Conservation (phyloP, 2,113 vertebrate genomes). For the Cololabis saira region DNA sequence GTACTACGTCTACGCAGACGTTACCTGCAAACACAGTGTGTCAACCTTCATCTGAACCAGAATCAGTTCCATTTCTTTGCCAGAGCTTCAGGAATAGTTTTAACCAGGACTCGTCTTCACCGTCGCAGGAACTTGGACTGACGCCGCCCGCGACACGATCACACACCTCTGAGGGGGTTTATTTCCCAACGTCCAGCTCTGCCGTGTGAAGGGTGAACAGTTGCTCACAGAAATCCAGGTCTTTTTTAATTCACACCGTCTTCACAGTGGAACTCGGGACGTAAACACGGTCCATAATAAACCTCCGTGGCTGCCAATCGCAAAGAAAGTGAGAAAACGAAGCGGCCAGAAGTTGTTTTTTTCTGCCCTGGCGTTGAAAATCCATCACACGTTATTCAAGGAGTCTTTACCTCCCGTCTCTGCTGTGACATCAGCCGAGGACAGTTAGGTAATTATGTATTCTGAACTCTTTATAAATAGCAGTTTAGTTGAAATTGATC, state of each 20-base stretch:
- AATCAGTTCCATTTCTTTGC: neutral
- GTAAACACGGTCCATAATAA: neutral
- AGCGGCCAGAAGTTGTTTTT: neutral
- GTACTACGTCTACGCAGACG: too few relatives aligned
- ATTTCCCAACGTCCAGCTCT: slow-evolving; percentile 2
- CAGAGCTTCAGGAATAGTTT: neutral
- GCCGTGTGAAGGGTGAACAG: slow-evolving; percentile 11
- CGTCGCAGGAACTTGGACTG: slow-evolving; percentile 18
- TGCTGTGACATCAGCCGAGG: too few relatives aligned
- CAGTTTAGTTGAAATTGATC: too few relatives aligned
- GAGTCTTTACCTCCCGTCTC: too few relatives aligned
- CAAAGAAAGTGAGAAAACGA: neutral
- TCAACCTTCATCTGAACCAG: slow-evolving; percentile 18
- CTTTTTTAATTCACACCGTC: slow-evolving; percentile 4
- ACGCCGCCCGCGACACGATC: slow-evolving; percentile 12
- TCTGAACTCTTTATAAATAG: too few relatives aligned
- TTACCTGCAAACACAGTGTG: too few relatives aligned
- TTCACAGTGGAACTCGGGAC: neutral
- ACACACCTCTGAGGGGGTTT: neutral
- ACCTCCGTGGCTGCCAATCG: neutral
- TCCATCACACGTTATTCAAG: too few relatives aligned
- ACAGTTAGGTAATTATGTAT: too few relatives aligned
- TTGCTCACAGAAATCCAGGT: slow-evolving; percentile 10
- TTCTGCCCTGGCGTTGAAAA: too few relatives aligned
- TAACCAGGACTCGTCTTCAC: slow-evolving; percentile 17